Evolutionary conservation across 2,113 vertebrate species (phyloP).

Genomic region (Falcunculus frontatus): DNA sequence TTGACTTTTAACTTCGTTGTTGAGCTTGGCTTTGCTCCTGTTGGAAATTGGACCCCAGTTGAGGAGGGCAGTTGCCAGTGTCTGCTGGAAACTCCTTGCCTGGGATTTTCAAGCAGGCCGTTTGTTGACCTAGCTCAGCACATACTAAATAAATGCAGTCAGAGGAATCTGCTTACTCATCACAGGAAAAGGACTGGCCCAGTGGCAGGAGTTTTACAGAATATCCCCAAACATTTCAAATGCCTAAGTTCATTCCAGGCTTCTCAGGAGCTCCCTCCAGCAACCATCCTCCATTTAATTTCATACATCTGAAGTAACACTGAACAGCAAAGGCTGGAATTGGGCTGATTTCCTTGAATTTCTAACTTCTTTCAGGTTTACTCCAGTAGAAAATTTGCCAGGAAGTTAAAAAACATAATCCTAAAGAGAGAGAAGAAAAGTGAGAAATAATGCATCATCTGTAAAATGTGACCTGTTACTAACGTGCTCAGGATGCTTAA

Average conservation of each 20-base stretch:
- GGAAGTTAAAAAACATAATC: not conserved
- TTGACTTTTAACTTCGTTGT: conserved; percentile 8
- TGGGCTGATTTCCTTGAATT: not conserved
- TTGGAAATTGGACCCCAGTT: not conserved
- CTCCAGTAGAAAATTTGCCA: not conserved
- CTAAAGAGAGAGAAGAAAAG: not conserved
- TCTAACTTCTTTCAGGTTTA: not conserved
- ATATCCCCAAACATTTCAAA: not conserved
- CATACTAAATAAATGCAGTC: not conserved
- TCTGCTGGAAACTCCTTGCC: conserved; percentile 16
- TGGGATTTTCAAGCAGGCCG: not conserved
- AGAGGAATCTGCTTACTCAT: not conserved
- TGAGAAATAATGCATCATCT: not conserved
- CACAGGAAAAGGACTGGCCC: not conserved
- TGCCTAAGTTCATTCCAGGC: not conserved
- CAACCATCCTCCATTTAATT: not conserved
- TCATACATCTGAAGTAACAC: not conserved
- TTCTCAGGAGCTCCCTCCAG: not conserved
- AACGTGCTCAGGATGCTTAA: not conserved
- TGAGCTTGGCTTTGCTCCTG: conserved; percentile 25
- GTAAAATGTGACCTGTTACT: not conserved
- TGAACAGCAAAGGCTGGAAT: not conserved
- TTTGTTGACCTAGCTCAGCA: not conserved
- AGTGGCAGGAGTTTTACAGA: not conserved
- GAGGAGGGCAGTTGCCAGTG: not conserved